Evolutionary conservation across 2,113 vertebrate genomes (phyloP).

Genomic region (Tetrax tetrax): DNA sequence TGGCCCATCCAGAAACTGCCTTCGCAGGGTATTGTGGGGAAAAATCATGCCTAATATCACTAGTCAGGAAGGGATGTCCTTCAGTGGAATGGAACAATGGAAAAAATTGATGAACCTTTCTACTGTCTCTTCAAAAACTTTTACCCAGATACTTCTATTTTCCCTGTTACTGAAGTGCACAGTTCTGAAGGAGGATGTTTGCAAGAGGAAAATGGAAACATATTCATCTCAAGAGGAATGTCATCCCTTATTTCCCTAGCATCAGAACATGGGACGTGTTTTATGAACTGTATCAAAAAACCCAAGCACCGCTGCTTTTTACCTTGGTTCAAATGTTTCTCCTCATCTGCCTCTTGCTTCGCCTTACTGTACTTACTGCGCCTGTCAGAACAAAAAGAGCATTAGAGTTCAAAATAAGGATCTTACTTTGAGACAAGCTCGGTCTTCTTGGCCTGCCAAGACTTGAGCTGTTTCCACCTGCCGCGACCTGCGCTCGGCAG

Average conservation of each 20-base stretch:
- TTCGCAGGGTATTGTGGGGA: neutral
- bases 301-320: constrained; percentile 20
- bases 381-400: constrained; percentile 71
- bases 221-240: neutral
- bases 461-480: constrained; percentile 21
- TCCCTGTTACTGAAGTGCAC: neutral
- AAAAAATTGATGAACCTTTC: neutral
- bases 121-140: neutral
- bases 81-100: neutral
- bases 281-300: neutral
- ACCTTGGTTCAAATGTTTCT: constrained; percentile 97
- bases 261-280: neutral
- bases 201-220: neutral
- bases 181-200: neutral
- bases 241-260: neutral
- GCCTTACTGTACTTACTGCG: constrained; percentile 97
- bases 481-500: neutral
- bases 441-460: neutral
- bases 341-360: constrained; percentile 95
- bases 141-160: neutral
- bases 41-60: neutral
- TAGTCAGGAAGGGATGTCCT: neutral
- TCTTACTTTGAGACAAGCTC: neutral
- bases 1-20: neutral
- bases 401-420: neutral